Conservation (phyloP, 2,888 invertebrate genomes). For the Selenia dentaria region DNA sequence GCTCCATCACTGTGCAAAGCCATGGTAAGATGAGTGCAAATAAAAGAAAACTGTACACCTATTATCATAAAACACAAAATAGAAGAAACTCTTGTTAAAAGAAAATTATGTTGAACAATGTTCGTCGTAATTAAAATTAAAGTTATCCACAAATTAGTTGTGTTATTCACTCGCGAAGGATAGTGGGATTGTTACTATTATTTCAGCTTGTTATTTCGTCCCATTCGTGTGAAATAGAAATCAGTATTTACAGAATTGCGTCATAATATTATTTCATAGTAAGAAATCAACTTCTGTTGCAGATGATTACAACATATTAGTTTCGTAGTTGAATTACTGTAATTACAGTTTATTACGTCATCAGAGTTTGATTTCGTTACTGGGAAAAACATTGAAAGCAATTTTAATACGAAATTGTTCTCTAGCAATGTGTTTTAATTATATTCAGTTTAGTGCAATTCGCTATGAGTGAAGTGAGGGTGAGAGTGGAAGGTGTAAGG, state of each 20-base stretch:
- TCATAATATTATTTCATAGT: constrained; percentile 15
- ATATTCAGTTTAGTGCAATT: constrained; percentile 29
- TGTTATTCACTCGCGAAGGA: constrained; percentile 47
- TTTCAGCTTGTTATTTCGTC: constrained; percentile 40
- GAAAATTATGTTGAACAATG: constrained; percentile 34
- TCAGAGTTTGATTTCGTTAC: constrained; percentile 21
- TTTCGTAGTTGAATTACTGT: not conserved
- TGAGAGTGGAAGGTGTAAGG: constrained; percentile 68
- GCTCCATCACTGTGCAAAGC: constrained; percentile 80
- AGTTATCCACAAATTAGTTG: constrained; percentile 57
- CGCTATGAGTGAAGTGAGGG: constrained; percentile 61
- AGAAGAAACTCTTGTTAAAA: constrained; percentile 30
- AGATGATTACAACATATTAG: constrained; percentile 3
- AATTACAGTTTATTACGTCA: not conserved
- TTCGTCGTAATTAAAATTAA: constrained; percentile 26
- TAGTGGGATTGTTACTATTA: constrained; percentile 35
- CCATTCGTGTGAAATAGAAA: constrained; percentile 34
- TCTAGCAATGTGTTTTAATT: constrained; percentile 8
- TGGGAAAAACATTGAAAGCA: constrained; percentile 2
- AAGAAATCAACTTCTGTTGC: constrained; percentile 24
- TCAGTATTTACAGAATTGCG: constrained; percentile 22
- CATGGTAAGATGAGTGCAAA: constrained; percentile 70
- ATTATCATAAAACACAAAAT: constrained; percentile 45
- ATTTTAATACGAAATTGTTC: not conserved
- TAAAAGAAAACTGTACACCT: constrained; percentile 49